Base-by-base conservation (phyloP, 2,797 vertebrate genomes). In the Pangasius djambal region DNA sequence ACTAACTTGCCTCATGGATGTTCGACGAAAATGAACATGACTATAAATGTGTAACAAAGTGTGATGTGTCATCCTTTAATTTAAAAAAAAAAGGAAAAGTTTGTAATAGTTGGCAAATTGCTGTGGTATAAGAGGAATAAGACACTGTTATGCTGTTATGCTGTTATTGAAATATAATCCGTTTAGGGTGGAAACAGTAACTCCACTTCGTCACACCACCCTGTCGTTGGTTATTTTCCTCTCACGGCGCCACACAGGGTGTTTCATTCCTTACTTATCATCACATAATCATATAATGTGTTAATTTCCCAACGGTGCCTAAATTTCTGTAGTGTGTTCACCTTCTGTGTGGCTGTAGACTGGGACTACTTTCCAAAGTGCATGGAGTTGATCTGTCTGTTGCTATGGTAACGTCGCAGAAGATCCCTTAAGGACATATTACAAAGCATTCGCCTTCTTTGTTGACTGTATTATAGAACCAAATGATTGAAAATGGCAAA, bases 341-440 rank as follows among this genome's bases (percentile, higher is more conserved):
- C 25, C 20, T 74, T 74, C 37, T 25, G 6, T 25, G 40, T 48
- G 40, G 10, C 10, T 79, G 50, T 15, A 34, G n/a, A 34, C 52
- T 57, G 52, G 25, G 44, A 75, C 74, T 48, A 55, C n/a, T n/a
- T 13, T 85, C 83, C 67, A 57, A 50, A 83, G 79, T 69, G 12
- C 61, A 28, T 81, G 83, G 89, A 89, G 81, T 72, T 67, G 81
- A 92, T 63, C 89, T 85, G 77, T 28, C 57, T 57, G 79, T 92
- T 92, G 84, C 90, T 87, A 92, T 91, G 90, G 90, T 86, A 90
- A 91, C 88, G n/a, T 55, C 50, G 83, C 65, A 44, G 57, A 37
- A 52, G 57, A 63, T 83, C 18, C 25, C 12, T 81, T 83, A 8
- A 83, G 34, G 59, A 63, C 8, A 12, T 44, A 44, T 44, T 63